Evolutionary conservation across 1,140 invertebrate genomes (phyloP).

Genomic region (Bombus soroeensis): DNA sequence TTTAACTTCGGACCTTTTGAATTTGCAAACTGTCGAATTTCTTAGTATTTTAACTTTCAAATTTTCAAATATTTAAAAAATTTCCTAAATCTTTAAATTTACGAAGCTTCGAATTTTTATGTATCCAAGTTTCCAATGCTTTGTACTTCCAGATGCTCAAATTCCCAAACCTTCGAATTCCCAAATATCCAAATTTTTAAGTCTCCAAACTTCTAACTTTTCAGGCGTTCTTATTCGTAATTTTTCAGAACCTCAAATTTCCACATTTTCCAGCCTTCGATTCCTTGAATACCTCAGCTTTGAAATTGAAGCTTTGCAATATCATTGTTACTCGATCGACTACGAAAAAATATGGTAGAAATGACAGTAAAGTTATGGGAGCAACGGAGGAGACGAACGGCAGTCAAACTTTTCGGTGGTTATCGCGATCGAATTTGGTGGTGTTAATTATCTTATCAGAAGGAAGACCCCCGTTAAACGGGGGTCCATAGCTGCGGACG

Average conservation of each 20-base stretch:
- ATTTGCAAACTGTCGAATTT: neutral
- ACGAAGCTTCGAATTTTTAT: neutral
- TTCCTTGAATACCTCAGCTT: fast-evolving
- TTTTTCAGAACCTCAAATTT: neutral
- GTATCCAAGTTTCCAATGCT: neutral
- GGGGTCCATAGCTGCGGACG: neutral
- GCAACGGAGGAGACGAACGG: neutral
- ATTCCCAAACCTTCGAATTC: too few relatives aligned
- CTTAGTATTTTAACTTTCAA: neutral
- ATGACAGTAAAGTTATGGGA: neutral
- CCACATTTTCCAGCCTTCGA: neutral
- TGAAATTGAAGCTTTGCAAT: neutral
- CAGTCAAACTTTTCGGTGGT: neutral
- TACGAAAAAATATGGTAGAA: too few relatives aligned
- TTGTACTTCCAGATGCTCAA: neutral
- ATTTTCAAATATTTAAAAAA: neutral
- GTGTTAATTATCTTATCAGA: slow-evolving; percentile 39
- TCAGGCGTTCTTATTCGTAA: neutral
- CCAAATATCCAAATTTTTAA: too few relatives aligned
- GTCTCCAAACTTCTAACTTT: neutral
- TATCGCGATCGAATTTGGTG: neutral
- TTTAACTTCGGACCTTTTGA: too few relatives aligned
- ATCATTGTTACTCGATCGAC: too few relatives aligned
- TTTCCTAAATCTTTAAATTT: neutral
- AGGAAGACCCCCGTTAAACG: too few relatives aligned